Evolutionary conservation across 2,797 vertebrate species (phyloP).

Genomic region (Poecilia wingei): DNA sequence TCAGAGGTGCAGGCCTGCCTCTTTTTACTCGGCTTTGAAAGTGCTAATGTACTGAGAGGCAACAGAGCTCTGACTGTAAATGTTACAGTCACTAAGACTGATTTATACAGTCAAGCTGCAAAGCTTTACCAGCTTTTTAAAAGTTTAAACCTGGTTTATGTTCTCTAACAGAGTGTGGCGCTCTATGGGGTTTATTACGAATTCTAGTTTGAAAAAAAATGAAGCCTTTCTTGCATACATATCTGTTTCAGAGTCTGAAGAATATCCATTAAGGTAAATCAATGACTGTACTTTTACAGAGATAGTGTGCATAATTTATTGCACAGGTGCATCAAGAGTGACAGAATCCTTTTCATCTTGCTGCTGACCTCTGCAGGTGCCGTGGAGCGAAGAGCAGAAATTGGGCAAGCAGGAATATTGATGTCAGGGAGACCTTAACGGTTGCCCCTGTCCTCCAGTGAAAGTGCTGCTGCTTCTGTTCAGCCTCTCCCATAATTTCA

Average conservation of each 20-base stretch:
- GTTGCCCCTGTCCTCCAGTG: constrained; percentile 27
- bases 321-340: constrained; percentile 26
- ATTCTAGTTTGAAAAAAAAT: background rate
- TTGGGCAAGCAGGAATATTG: constrained; percentile 21
- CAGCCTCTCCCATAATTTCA: constrained; percentile 34
- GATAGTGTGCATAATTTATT: constrained; percentile 3
- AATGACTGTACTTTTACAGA: background rate
- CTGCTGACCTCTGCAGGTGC: constrained; percentile 38
- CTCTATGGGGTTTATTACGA: background rate
- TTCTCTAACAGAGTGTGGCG: background rate
- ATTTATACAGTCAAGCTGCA: background rate
- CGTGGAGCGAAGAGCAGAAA: constrained; percentile 20
- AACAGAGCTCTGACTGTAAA: background rate
- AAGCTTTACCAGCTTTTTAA: constrained; percentile 8
- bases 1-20: constrained; percentile 28
- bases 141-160: constrained; percentile 5
- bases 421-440: constrained; percentile 38
- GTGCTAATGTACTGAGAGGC: constrained; percentile 32
- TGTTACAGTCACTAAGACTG: background rate
- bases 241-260: background rate
- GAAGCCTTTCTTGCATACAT: background rate
- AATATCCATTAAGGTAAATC: background rate
- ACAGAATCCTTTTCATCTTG: constrained; percentile 16
- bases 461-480: constrained; percentile 39
- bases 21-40: constrained; percentile 46